Conservation (phyloP, 2,888 invertebrate species). For the Schrankia costaestrigalis region DNA sequence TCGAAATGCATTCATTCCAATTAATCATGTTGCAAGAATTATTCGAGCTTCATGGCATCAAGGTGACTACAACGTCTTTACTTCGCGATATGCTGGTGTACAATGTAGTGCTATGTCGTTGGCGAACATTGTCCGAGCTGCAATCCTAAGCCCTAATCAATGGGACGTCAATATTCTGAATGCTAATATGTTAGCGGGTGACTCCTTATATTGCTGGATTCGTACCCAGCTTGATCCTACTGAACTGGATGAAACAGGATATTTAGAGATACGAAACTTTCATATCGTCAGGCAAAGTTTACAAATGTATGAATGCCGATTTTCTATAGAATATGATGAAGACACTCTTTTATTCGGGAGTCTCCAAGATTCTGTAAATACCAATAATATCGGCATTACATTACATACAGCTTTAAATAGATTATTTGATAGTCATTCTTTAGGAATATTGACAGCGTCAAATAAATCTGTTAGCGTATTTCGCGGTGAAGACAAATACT, state of each 20-base stretch:
- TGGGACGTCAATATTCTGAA: background rate
- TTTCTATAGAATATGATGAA: background rate
- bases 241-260: no score
- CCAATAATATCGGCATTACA: background rate
- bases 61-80: slow-evolving; percentile 24
- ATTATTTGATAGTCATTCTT: background rate
- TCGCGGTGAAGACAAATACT: background rate
- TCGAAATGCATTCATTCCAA: no score
- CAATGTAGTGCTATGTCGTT: slow-evolving; percentile 33
- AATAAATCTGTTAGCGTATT: background rate
- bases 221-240: no score
- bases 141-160: slow-evolving; percentile 3
- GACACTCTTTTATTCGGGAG: background rate
- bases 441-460: background rate
- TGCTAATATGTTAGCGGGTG: background rate
- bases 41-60: slow-evolving; percentile 34
- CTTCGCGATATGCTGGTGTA: slow-evolving; percentile 21
- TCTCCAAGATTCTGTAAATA: background rate
- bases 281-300: background rate
- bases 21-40: no score
- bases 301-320: background rate
- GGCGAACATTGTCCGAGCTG: slow-evolving; percentile 20
- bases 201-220: background rate
- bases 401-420: background rate
- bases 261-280: background rate